phyloP scores from a whole-genome alignment of 2,888 invertebrate species.

The Dolichomitus sp. region DNA sequence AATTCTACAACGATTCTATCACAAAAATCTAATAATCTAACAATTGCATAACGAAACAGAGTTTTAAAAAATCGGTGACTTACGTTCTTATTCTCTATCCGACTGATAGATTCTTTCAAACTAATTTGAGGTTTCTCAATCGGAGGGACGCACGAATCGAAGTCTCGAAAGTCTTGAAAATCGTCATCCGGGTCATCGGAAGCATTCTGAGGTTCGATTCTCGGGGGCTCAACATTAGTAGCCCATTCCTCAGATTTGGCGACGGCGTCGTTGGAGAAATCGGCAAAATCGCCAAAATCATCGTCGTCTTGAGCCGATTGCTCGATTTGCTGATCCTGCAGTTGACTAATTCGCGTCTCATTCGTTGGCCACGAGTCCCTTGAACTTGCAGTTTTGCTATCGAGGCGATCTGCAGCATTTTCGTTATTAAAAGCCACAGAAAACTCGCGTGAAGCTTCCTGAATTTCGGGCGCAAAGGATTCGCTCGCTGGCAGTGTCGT shows the following conservation, averaged over 20 bases:
- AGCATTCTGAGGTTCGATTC: constrained; percentile 51
- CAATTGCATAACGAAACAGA: neutral
- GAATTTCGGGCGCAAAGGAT: constrained; percentile 46
- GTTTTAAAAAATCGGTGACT: constrained; percentile 70
- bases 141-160: constrained; percentile 84
- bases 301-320: constrained; percentile 74
- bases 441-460: constrained; percentile 65
- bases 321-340: neutral
- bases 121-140: constrained; percentile 75
- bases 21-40: neutral
- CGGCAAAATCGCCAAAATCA: constrained; percentile 86
- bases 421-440: constrained; percentile 8
- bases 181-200: constrained; percentile 82
- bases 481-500: constrained; percentile 71
- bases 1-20: neutral
- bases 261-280: constrained; percentile 77
- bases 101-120: constrained; percentile 80
- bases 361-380: constrained; percentile 9
- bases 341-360: constrained; percentile 3
- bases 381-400: neutral
- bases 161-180: constrained; percentile 87
- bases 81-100: constrained; percentile 83
- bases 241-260: constrained; percentile 66
- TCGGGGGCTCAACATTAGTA: constrained; percentile 72
- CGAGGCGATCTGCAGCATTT: constrained; percentile 5